Evolutionary conservation across 2,113 vertebrate genomes (phyloP).

Genomic region (Picathartes gymnocephalus): DNA sequence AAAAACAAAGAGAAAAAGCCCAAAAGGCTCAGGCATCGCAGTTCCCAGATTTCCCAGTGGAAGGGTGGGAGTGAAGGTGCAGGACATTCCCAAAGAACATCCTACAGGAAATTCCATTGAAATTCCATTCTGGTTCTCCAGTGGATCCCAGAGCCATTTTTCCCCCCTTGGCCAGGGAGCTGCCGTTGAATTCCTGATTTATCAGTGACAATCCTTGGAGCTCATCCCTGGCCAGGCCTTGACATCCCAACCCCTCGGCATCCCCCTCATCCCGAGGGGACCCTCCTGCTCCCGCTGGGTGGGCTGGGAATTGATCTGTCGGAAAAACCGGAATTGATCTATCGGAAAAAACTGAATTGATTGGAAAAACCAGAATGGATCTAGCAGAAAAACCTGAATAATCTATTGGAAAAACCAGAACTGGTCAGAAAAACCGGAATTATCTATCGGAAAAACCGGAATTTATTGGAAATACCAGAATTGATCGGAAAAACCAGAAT

Average conservation of each 20-base stretch:
- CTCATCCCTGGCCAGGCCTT: background rate
- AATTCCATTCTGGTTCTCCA: background rate
- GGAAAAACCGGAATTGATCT: no score
- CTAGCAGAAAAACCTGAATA: background rate
- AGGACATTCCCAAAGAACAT: background rate
- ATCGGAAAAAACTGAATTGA: no score
- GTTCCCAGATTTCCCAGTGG: rapidly evolving
- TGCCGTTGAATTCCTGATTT: rapidly evolving
- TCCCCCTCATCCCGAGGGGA: background rate
- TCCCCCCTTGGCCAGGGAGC: background rate
- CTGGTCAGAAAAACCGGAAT: background rate
- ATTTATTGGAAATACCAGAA: no score
- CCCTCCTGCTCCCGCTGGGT: rapidly evolving
- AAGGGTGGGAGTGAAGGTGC: background rate
- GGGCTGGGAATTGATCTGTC: background rate
- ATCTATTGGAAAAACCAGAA: background rate
- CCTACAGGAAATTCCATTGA: rapidly evolving
- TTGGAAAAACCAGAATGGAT: background rate
- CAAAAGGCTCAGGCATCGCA: rapidly evolving
- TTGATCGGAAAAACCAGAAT: no score
- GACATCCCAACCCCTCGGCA: background rate
- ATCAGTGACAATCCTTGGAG: background rate
- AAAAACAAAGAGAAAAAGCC: background rate
- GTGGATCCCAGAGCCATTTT: background rate
- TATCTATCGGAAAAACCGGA: no score